A percentile compares a stretch with the other conserved stretches of the same genome.
Conservation (phyloP, 2,888 invertebrate genomes). For the Palloptera scutellata region DNA sequence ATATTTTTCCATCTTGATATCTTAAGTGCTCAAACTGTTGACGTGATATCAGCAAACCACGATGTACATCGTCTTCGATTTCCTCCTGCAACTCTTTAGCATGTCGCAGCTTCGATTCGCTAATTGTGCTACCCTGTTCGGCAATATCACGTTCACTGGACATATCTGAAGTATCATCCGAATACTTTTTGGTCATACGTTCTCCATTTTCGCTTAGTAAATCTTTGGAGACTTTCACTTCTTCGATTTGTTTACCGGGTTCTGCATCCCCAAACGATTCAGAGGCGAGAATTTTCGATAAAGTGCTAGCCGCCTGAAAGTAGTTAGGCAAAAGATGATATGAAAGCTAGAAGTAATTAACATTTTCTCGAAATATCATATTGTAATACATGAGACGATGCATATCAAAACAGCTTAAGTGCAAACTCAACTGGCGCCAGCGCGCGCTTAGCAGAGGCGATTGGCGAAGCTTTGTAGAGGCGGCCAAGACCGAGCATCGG, state of each 20-base stretch:
- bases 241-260: not conserved
- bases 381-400: too few species aligned
- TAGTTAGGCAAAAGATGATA: too few species aligned
- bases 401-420: too few species aligned
- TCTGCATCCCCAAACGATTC: not conserved
- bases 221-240: slow-evolving; percentile 10
- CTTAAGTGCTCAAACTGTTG: slow-evolving; percentile 67
- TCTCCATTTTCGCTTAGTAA: slow-evolving; percentile 25
- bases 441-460: too few species aligned
- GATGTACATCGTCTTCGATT: slow-evolving; percentile 55
- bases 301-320: slow-evolving; percentile 25
- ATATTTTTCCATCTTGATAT: slow-evolving; percentile 68
- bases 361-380: too few species aligned
- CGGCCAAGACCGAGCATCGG: too few species aligned
- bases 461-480: too few species aligned
- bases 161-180: slow-evolving; percentile 54
- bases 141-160: slow-evolving; percentile 46
- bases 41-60: slow-evolving; percentile 66
- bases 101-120: slow-evolving; percentile 50
- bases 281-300: slow-evolving; percentile 19
- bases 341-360: too few species aligned
- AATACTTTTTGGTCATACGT: slow-evolving; percentile 23
- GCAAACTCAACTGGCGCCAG: too few species aligned
- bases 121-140: slow-evolving; percentile 51
- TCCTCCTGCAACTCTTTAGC: slow-evolving; percentile 51